Evolutionary conservation across 2,888 invertebrate genomes (phyloP).

Genomic region (Hemicrepidius hirtus): DNA sequence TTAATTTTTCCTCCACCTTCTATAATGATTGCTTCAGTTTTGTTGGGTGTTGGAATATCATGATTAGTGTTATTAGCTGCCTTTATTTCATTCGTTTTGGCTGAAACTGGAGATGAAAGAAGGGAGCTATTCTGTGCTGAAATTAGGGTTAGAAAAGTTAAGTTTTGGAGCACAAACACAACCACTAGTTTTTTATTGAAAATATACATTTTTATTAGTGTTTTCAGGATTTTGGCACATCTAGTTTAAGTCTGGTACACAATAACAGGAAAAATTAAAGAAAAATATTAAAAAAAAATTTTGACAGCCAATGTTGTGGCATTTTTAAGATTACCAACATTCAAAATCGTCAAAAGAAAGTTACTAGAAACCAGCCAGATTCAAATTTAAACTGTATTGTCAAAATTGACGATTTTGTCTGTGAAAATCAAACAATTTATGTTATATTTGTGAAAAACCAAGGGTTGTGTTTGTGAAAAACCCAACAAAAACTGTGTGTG

Average conservation of each 20-base stretch:
- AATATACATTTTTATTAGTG: slow-evolving; percentile 17
- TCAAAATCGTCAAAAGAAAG: too few relatives aligned
- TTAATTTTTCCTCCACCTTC: slow-evolving; percentile 30
- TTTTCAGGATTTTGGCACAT: slow-evolving; percentile 29
- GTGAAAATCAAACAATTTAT: too few relatives aligned
- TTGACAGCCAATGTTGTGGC: slow-evolving; percentile 14
- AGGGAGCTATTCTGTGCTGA: slow-evolving; percentile 3
- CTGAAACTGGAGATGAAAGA: not conserved
- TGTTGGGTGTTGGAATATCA: not conserved
- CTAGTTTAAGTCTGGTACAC: not conserved
- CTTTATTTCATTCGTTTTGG: not conserved
- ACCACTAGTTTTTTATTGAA: slow-evolving; percentile 2
- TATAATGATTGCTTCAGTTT: not conserved
- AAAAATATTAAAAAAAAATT: slow-evolving; percentile 60
- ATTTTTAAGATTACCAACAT: not conserved
- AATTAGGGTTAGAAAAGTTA: slow-evolving; percentile 4
- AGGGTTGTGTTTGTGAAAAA: too few relatives aligned
- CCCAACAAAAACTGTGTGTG: too few relatives aligned
- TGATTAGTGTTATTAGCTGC: not conserved
- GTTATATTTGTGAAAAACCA: too few relatives aligned
- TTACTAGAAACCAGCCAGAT: too few relatives aligned
- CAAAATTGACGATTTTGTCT: too few relatives aligned
- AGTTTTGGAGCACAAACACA: slow-evolving; percentile 7
- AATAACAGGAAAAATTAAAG: slow-evolving; percentile 72
- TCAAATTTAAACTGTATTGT: too few relatives aligned